Conservation (phyloP, 2,888 invertebrate species). For the Drosophila neutralis region DNA sequence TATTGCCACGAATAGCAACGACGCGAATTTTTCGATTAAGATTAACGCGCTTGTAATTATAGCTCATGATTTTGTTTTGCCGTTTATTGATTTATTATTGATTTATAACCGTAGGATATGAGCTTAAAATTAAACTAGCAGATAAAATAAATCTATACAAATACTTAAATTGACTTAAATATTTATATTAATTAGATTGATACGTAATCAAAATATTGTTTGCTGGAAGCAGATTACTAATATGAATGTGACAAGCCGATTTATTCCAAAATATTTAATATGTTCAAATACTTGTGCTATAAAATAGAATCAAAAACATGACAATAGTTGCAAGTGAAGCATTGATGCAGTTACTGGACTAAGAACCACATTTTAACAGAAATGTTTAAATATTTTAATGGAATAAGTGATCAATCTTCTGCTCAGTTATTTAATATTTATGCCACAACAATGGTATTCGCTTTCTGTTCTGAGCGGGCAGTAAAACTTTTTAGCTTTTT, state of each 20-base stretch:
- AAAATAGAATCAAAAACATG: background rate
- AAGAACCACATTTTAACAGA: background rate
- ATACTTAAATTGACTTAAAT: background rate
- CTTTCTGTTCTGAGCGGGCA: constrained; percentile 3
- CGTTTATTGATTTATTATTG: constrained; percentile 15
- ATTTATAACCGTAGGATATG: background rate
- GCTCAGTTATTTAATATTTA: background rate
- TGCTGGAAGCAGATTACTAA: background rate
- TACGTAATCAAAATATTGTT: background rate
- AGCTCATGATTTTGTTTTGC: background rate
- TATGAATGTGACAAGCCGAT: background rate
- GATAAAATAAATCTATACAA: background rate
- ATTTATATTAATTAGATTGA: background rate
- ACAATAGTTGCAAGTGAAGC: background rate
- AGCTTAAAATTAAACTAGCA: background rate
- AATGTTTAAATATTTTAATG: background rate
- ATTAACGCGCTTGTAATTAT: constrained; percentile 22
- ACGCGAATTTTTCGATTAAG: constrained; percentile 36
- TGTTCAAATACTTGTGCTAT: background rate
- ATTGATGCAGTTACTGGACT: background rate
- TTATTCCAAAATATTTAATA: background rate
- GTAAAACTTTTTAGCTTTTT: constrained; percentile 26
- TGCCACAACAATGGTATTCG: constrained; percentile 1
- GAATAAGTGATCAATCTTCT: background rate
- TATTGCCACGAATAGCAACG: constrained; percentile 24